These are phyloP conservation scores for Neopelma chrysocephalum DNA, from an alignment of 2,797 vertebrate genomes.

Conservation along the genomic window DNA sequence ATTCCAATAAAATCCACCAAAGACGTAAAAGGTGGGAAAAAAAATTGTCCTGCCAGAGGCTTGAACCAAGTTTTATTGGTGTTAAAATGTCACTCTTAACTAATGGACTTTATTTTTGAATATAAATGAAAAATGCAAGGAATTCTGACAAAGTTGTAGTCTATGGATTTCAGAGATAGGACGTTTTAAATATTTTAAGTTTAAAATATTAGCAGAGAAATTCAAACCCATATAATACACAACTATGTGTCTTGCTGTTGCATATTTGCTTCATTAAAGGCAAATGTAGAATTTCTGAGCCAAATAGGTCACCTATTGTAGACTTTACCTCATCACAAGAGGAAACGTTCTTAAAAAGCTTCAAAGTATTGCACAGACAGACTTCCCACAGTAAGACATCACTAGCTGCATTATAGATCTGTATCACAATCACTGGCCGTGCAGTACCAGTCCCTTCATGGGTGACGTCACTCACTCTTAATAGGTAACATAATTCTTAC, in stretches of 20 bases:
- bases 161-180: rapidly evolving
- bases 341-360: not conserved
- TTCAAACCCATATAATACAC: not conserved
- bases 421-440: not conserved
- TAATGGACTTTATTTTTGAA: not conserved
- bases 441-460: not conserved
- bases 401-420: not conserved
- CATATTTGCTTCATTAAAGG: not conserved
- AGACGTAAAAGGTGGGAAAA: not conserved
- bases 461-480: not conserved
- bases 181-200: not conserved
- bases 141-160: not conserved
- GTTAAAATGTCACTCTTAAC: not conserved
- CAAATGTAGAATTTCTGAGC: not conserved
- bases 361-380: not conserved
- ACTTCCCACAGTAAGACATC: not conserved
- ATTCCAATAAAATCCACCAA: not conserved
- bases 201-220: not conserved
- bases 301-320: not conserved
- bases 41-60: not conserved
- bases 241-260: not conserved
- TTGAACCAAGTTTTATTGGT: not conserved
- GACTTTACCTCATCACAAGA: not conserved
- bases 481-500: not conserved
- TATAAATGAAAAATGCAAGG: not conserved